Conservation (phyloP, 2,888 invertebrate species). For the Netelia melanura region DNA sequence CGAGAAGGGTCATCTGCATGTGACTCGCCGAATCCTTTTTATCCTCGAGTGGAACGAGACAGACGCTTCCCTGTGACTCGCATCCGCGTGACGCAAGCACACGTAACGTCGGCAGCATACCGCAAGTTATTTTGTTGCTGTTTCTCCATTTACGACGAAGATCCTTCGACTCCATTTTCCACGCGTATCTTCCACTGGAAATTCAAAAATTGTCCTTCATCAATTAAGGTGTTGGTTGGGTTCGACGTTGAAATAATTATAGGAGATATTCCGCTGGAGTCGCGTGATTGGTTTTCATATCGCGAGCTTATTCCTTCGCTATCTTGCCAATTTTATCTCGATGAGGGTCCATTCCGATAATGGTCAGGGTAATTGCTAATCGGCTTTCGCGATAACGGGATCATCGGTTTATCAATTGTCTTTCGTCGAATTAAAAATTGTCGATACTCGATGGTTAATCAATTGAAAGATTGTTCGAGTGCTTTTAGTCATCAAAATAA, state of each 20-base stretch:
- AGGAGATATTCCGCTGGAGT: background rate
- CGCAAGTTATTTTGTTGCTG: constrained; percentile 86
- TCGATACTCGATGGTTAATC: background rate
- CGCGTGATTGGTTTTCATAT: background rate
- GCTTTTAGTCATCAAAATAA: background rate
- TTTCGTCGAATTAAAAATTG: background rate
- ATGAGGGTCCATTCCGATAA: constrained; percentile 15
- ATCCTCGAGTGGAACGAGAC: constrained; percentile 88
- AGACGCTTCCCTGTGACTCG: constrained; percentile 77
- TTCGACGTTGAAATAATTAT: background rate
- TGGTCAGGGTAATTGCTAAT: constrained; percentile 27
- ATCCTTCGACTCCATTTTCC: constrained; percentile 68
- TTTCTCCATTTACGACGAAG: constrained; percentile 82
- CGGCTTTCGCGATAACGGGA: constrained; percentile 10
- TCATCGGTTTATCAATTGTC: background rate
- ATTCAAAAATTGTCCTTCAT: constrained; percentile 5
- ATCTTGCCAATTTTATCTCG: background rate
- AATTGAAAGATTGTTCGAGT: background rate
- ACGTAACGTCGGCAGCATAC: constrained; percentile 88
- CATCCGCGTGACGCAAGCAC: constrained; percentile 89
- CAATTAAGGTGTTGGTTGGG: background rate
- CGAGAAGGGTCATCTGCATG: constrained; percentile 91
- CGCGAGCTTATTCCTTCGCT: background rate
- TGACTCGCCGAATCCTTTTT: constrained; percentile 91
- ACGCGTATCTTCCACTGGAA: constrained; percentile 73